Evolutionary conservation across 1,140 invertebrate species (phyloP), one percentile per base, ranked within the genome.

Genomic region (Anadara kagoshimensis): DNA sequence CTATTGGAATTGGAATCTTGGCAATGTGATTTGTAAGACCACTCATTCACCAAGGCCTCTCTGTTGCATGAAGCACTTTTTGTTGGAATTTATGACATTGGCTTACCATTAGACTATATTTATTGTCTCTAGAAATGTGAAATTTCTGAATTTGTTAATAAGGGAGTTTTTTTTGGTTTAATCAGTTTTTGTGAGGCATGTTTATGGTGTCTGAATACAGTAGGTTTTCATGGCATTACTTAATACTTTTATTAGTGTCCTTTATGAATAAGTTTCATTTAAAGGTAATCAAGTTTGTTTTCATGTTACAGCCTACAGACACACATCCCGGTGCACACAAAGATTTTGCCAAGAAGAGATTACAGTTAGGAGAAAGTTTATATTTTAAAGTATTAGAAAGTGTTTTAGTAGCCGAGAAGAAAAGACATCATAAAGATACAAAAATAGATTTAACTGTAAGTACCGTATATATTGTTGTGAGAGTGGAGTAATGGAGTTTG

Each of bases 321-420:
- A 86, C 87, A 45, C 89, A 90, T 76, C 87, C 88, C 36, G 91
- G 89, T 14, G 87, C 90, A 5, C 90, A 91, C 69, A 86, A 91
- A 14, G 93, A 94, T 83, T 94, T 94, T 88, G 93, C 93, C 0
- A 92, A 92, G 73, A 92, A 93, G 78, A 90, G 95, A 61, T 90
- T 95, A n/a, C 92, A 94, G 77, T 91, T 95, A 80, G 94, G 93
- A 44, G 92, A 94, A 78, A 94, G 92, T 49, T 88, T 98, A 12
- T 98, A 95, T 86, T 98, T 94, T 83, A 95, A 95, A 86, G 91
- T 95, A 20, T 89, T 98, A 57, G 97, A 98, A 90, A 94, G 93
- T 81, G 96, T 98, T 81, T 89, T 98, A 36, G 89, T 91, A 43
- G 93, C 94, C 62, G 97, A 98, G 78, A 92, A 92, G 58, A 79